Base-by-base conservation (phyloP, 2,888 invertebrate genomes). In the Nomada goodeniana region DNA sequence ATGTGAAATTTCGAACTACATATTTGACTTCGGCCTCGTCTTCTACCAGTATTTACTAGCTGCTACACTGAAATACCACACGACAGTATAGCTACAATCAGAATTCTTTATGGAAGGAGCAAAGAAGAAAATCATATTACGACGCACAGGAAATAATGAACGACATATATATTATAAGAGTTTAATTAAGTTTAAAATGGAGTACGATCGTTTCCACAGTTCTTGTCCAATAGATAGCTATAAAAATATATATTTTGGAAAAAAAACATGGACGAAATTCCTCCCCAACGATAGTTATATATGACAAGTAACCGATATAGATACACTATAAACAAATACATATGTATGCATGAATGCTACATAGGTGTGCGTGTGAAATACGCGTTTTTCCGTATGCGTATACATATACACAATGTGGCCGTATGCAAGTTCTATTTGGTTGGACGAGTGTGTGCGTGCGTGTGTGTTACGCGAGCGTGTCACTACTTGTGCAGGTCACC, bases 401-500 rank as follows among this genome's bases (percentile, higher is more conserved):
- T 78, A 75, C 47, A 50, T 71, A 52, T 63, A 77, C 60, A 23
- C 60, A 59, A 55, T 67, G 77, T 57, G 65, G 53, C 53, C 60
- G 85, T 83, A 75, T 36, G 76, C 81, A 83, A 89, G 86, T 86
- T 86, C 90, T 89, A 3, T 88, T 82, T 87, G 84, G 88, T 89
- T 72, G 70, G 44, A 84, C 80, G 60, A 57, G 20, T 75, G 85
- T 52, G 60, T 77, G 42, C 10, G 60, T 57, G 65, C n/a, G 61
- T 73, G 79, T 76, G 67, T 69, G 57, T 23, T 26, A 79, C 63
- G 59, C 59, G 69, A 80, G 74, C 60, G 83, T 88, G 84, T 88
- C 86, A 84, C 71, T 84, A 85, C 87, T 86, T 87, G 88, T 90
- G 86, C 90, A 86, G 87, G 86, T 86, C 88, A 90, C 87, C 88